Percentiles rank a stretch among this genome's conserved stretches.
Conservation (phyloP, 2,797 vertebrate species). For the Peromyscus melanophrys region DNA sequence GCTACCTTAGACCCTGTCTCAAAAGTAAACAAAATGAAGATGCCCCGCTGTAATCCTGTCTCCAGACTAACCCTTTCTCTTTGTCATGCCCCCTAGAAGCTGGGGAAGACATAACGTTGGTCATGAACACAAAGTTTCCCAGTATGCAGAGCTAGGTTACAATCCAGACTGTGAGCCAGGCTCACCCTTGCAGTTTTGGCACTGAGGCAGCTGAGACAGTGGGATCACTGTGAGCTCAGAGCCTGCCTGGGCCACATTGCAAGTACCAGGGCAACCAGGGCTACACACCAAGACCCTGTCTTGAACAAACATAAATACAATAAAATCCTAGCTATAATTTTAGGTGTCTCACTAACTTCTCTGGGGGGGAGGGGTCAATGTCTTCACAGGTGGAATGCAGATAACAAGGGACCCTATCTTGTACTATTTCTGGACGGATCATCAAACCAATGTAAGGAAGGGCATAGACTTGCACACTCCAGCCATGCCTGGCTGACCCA, state of each 20-base stretch:
- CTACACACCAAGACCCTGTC: not conserved
- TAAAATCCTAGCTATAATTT: not conserved
- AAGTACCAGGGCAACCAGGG: not conserved
- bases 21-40: not conserved
- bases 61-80: not conserved
- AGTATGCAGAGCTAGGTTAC: not conserved
- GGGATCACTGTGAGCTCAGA: not conserved
- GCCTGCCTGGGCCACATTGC: not conserved
- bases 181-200: not conserved
- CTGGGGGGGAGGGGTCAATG: not conserved
- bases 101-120: not conserved
- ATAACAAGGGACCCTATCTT: not conserved
- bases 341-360: constrained; percentile 14
- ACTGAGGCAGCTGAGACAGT: not conserved
- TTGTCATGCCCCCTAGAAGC: not conserved
- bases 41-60: not conserved
- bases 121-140: not conserved
- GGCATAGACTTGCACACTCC: too few species aligned
- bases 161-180: not conserved
- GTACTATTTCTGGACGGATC: constrained; percentile 28
- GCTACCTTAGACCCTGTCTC: not conserved
- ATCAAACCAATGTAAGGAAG: not conserved
- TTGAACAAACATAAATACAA: not conserved
- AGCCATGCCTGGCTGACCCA: not conserved
- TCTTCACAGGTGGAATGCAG: not conserved